Conservation (phyloP, 1,140 invertebrate genomes). For the Macrosteles quadrilineatus region DNA sequence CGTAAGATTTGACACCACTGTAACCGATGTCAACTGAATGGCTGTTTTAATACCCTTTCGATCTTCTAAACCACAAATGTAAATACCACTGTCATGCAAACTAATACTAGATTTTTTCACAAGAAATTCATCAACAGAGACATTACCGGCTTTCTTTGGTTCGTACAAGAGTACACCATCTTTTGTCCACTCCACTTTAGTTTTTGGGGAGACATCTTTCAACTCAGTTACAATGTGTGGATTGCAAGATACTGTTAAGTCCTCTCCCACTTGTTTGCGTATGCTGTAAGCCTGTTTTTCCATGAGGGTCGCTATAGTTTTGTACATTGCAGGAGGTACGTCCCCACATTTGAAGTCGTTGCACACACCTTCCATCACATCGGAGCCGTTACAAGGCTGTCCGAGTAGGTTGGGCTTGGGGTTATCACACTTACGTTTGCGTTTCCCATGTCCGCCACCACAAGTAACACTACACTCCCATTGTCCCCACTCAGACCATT, state of each 20-base stretch:
- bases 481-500: slow-evolving; percentile 59
- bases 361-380: slow-evolving; percentile 52
- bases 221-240: slow-evolving; percentile 1
- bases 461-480: slow-evolving; percentile 60
- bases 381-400: slow-evolving; percentile 55
- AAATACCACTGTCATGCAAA: slow-evolving; percentile 5
- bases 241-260: slow-evolving; percentile 13
- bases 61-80: slow-evolving; percentile 9
- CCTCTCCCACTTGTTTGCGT: not conserved
- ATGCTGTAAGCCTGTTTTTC: slow-evolving; percentile 2
- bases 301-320: not conserved
- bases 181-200: slow-evolving; percentile 27
- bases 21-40: not conserved
- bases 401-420: slow-evolving; percentile 58
- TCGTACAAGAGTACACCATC: not conserved
- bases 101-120: not conserved
- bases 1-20: not conserved
- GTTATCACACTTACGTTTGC: slow-evolving; percentile 56
- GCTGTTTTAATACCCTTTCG: not conserved
- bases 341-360: slow-evolving; percentile 54
- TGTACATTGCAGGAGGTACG: slow-evolving; percentile 42
- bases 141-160: not conserved
- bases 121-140: not conserved
- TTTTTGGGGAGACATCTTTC: slow-evolving; percentile 21
- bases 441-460: slow-evolving; percentile 57